phyloP scores from a whole-genome alignment of 2,797 vertebrate genomes.

The Amazona finschi region DNA sequence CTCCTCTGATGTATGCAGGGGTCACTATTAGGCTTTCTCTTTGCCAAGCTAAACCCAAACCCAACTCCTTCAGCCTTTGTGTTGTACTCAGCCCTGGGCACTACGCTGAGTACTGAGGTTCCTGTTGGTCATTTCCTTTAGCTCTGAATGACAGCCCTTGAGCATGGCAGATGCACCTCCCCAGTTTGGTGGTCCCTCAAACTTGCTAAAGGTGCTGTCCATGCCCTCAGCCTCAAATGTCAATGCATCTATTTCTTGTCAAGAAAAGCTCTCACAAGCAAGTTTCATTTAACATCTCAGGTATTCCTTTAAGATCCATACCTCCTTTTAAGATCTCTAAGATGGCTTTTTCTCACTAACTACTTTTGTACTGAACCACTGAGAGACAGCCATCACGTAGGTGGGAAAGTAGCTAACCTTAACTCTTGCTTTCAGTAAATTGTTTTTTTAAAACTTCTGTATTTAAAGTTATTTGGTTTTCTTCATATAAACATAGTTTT shows the following conservation, averaged over 20 bases:
- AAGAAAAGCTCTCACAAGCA: background rate
- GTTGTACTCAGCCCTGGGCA: background rate
- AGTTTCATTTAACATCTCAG: background rate
- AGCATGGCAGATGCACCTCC: background rate
- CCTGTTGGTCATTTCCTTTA: background rate
- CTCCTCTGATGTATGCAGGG: fast-evolving
- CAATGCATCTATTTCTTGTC: background rate
- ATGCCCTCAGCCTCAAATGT: background rate
- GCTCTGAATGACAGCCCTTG: fast-evolving
- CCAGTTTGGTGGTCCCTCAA: background rate
- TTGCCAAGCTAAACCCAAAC: background rate
- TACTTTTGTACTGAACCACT: background rate
- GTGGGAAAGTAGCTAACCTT: background rate
- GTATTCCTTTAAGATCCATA: background rate
- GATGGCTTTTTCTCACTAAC: background rate
- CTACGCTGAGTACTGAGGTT: background rate
- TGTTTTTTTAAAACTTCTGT: background rate
- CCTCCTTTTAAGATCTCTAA: background rate
- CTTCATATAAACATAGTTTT: background rate
- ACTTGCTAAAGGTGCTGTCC: background rate
- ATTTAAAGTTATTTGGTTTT: background rate
- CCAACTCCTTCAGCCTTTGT: background rate
- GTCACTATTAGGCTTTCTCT: background rate
- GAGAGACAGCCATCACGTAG: background rate
- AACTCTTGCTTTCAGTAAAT: background rate